Conservation (phyloP, 2,888 invertebrate species). For the Lucinisca nassula region DNA sequence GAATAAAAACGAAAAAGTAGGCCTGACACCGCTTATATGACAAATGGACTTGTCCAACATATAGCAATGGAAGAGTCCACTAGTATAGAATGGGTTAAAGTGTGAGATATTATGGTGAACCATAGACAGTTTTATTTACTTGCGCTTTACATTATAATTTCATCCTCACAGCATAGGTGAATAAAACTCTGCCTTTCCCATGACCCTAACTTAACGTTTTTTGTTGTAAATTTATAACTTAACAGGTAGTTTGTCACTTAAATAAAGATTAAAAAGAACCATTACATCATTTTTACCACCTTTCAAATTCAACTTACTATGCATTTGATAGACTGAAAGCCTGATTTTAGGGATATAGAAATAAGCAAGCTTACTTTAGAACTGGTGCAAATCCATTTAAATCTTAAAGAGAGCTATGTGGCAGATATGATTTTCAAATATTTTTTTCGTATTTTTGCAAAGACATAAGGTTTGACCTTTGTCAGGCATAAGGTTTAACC, state of each 20-base stretch:
- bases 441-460: too few relatives aligned
- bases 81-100: too few relatives aligned
- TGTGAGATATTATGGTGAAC: background rate
- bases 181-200: conserved; percentile 16
- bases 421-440: too few relatives aligned
- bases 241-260: conserved; percentile 19
- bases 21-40: too few relatives aligned
- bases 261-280: conserved; percentile 9
- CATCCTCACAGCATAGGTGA: background rate
- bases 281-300: conserved; percentile 17
- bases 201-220: conserved; percentile 7
- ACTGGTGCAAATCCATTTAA: too few relatives aligned
- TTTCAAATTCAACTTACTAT: background rate
- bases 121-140: conserved; percentile 16
- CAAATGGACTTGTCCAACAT: too few relatives aligned
- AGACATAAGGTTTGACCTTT: too few relatives aligned
- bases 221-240: conserved; percentile 19
- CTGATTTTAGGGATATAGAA: background rate
- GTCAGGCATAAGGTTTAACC: too few relatives aligned
- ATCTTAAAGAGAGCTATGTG: too few relatives aligned
- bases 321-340: background rate
- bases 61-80: too few relatives aligned
- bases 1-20: too few relatives aligned
- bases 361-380: background rate
- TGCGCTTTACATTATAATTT: conserved; percentile 17